Percentiles rank a stretch among this genome's conserved stretches.
Conservation (phyloP, 2,888 invertebrate genomes). For the Liodrosophila aerea region DNA sequence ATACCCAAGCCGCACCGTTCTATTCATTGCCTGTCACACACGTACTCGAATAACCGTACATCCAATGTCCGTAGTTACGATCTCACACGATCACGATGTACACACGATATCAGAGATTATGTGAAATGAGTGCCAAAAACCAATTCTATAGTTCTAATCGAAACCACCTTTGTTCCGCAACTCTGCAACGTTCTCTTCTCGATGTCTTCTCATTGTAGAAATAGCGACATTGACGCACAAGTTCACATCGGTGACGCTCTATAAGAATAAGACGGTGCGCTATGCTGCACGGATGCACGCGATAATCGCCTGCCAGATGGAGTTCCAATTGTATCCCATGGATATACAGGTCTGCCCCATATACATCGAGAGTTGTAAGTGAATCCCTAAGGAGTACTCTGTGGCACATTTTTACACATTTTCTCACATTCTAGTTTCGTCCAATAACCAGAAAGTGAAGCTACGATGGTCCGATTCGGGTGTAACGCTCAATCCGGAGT, state of each 20-base stretch:
- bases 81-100: background rate
- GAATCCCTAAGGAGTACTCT: background rate
- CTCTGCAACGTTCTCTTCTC: conserved; percentile 72
- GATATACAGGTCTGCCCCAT: conserved; percentile 93
- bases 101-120: conserved; percentile 21
- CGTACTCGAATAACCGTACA: background rate
- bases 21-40: background rate
- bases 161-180: conserved; percentile 69
- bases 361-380: conserved; percentile 93
- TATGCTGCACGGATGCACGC: conserved; percentile 93
- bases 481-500: conserved; percentile 90
- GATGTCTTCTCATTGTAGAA: conserved; percentile 84
- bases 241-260: conserved; percentile 91
- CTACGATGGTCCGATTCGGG: conserved; percentile 89
- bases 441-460: conserved; percentile 89
- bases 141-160: conserved; percentile 77
- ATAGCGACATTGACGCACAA: conserved; percentile 91
- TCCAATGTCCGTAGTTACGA: background rate
- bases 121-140: conserved; percentile 54
- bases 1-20: no score
- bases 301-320: conserved; percentile 93
- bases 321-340: conserved; percentile 93
- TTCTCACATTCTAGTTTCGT: conserved; percentile 86
- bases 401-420: background rate
- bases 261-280: conserved; percentile 90